Evolutionary conservation across 2,888 invertebrate genomes (phyloP), one percentile per base, ranked within the genome.

Genomic region (Agriopis leucophaearia): DNA sequence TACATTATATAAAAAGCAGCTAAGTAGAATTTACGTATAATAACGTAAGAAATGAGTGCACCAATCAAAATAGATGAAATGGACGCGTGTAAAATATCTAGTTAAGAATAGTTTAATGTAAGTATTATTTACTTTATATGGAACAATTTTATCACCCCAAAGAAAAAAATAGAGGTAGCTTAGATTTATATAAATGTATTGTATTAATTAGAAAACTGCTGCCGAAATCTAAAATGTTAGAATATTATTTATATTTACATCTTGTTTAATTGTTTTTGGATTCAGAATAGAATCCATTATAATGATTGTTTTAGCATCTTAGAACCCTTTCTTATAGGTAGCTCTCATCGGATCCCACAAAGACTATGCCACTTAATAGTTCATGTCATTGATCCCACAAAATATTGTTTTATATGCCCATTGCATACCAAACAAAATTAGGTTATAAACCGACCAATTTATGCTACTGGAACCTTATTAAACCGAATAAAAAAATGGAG

Each of bases 91-190:
- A 42, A 55, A 42, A 55, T 16, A 54, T 12, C 12, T 38, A 52
- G 12, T 55, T 42, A 55, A 38, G 15, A 42, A 55, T 40, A 55
- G 15, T 55, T 40, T 16, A 40, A 40, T 38, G n/a, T 54, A 54
- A 40, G 55, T 42, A 54, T 54, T 54, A 54, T 54, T 54, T 54
- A 55, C n/a, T 42, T 40, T 16, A 8, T 18, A 42, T 40, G 40
- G 13, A 40, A 40, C 10, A 55, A 42, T 18, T 15, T 16, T 10
- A 13, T 40, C 40, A 16, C 18, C 55, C 55, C 55, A 55, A 55
- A 55, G 55, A 55, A 55, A 55, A 6, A 7, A 18, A 1, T 35
- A n/a, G 8, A 15, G 36, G n/a, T 52, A 52, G 35, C 15, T 38
- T 36, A 10, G 52, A 13, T 54, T 54, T 54, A 38, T 42, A 42